Evolutionary conservation across 2,113 vertebrate genomes (phyloP), one percentile per base, ranked within the genome.

Genomic region (Mormoops blainvillei): DNA sequence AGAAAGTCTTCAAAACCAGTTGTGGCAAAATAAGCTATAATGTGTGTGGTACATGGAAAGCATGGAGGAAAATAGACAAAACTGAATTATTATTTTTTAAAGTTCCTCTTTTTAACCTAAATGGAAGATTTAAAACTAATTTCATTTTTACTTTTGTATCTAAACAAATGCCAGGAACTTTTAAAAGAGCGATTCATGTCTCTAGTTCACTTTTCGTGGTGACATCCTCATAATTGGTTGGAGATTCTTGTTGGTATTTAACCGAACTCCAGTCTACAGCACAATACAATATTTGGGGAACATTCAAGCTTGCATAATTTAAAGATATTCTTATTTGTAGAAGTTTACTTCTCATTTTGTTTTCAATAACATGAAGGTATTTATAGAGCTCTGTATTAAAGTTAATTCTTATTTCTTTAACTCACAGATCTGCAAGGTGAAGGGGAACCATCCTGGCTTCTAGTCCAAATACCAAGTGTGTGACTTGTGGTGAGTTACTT

Each of bases 401-500:
- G 26, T 52, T 82, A 38, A 38, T 81, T 89, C 15, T 71, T 84
- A 11, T 93, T 89, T 95, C 38, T 92, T 85, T 65, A 80, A 65
- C 20, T 50, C 87, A 70, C 73, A 92, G 88, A 82, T 94, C 81
- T 78, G 9, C 33, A 54, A 45, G 63, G 74, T 87, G 90, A 90
- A 80, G 78, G 58, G 52, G 22, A 89, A 67, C 26, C 52, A 36
- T 70, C 86, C 80, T 87, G 65, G n/a, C 52, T 67, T 89, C 65
- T 91, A n/a, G 43, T 95, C 67, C 81, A 38, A 38, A 93, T 96
- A 81, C 77, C 77, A 68, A 88, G 41, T 52, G 71, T 86, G 41
- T 97, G 77, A 96, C 85, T 77, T 65, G 52, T 91, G 88, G 94
- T 97, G 61, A 97, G 94, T 96, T 90, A 78, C 36, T 68, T 96